These are phyloP conservation scores for Ischnura elegans DNA, from an alignment of 2,888 invertebrate genomes.

Conservation along the genomic window DNA sequence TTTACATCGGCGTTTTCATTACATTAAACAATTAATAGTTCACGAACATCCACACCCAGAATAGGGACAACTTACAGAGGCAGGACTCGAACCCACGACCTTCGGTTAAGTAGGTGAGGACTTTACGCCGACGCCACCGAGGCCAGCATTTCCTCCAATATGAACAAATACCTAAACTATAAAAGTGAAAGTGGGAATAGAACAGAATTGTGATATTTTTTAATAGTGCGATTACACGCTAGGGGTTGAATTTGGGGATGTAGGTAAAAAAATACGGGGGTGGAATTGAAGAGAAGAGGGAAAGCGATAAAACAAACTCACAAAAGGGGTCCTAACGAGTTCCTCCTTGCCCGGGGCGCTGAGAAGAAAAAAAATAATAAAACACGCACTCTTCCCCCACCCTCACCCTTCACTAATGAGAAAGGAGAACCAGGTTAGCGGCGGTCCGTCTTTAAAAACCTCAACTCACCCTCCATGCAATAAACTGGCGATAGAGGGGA, in stretches of 20 bases:
- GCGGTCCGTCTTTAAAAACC: not conserved
- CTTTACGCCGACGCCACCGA: no score
- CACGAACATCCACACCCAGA: no score
- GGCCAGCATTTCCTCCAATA: no score
- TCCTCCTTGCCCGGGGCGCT: slow-evolving; percentile 45
- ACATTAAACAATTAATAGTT: no score
- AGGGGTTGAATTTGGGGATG: not conserved
- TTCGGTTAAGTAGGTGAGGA: no score
- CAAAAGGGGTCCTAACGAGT: slow-evolving; percentile 63
- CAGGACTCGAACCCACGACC: no score
- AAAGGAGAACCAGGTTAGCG: slow-evolving; percentile 59
- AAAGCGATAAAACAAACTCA: slow-evolving; percentile 64
- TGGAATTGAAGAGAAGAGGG: not conserved
- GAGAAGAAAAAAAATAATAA: not conserved
- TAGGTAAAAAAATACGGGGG: not conserved
- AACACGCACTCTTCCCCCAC: slow-evolving; percentile 20
- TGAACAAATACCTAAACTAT: no score
- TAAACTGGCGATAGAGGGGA: not conserved
- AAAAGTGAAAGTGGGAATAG: not conserved
- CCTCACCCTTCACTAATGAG: slow-evolving; percentile 52
- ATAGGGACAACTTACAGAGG: no score
- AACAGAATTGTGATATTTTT: not conserved
- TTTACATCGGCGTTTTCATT: no score
- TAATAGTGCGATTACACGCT: not conserved
- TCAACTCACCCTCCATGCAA: not conserved